Evolutionary conservation across 2,888 invertebrate species (phyloP), one percentile per base, ranked within the genome.

Genomic region (Ypsolopha sequella): DNA sequence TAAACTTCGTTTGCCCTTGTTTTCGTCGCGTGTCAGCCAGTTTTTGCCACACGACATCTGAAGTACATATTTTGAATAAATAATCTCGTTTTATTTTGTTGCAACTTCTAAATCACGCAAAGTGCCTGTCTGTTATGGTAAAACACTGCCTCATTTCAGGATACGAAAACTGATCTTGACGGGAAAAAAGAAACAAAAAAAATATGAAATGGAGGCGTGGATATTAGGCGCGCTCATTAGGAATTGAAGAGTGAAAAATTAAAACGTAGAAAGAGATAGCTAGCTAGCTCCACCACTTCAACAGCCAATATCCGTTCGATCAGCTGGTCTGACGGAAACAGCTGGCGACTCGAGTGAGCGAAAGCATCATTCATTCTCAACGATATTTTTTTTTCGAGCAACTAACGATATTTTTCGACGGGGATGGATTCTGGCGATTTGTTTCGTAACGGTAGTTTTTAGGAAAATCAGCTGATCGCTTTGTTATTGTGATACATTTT

Each of bases 301-400:
- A 80, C 80, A 75, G 80, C 77, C 79, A 84, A 84, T 85, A 85
- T 84, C 84, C 85, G 79, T 70, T 70, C 80, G 80, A 85, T 85
- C 85, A 85, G 85, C 80, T 82, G 81, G 77, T 73, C 68, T 60
- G 67, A 60, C 79, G 85, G 85, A 82, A 81, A 74, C 85, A 85
- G 84, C 80, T 85, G 84, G 77, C 73, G 61, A 66, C 65, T 70
- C 65, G 65, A 73, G 71, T 66, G 69, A 68, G 68, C 66, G 61
- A 57, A 62, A 63, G 68, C 66, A 69, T 69, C 72, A 76, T 76
- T 72, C 70, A 71, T 72, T 67, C 64, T 59, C 65, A 59, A 55
- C 54, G 55, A 55, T 61, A 24, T 24, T 24, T 61, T 62, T 62
- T 57, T 60, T 62, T 62, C 57, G 58, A 58, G 54, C 58, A 56